Evolutionary conservation across 2,888 invertebrate genomes (phyloP).

Genomic region (Apantesis nais): DNA sequence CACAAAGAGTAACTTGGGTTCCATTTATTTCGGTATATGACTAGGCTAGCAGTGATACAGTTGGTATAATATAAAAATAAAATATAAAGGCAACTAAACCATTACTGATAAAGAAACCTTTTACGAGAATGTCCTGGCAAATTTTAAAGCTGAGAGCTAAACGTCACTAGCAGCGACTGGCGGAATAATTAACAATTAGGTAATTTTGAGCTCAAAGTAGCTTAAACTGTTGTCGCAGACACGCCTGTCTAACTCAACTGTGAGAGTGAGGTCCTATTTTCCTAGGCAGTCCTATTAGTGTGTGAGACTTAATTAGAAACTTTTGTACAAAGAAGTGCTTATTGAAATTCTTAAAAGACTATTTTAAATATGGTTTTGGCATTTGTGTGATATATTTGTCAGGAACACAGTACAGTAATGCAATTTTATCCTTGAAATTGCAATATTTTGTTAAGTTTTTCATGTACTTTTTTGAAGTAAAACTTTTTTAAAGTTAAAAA

Average conservation of each 20-base stretch:
- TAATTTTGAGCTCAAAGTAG: conserved; percentile 54
- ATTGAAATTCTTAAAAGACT: not conserved
- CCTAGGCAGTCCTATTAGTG: not conserved
- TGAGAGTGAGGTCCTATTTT: conserved; percentile 4
- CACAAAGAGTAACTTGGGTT: not conserved
- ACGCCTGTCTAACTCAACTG: conserved; percentile 33
- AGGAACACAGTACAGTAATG: too few species aligned
- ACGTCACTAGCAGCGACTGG: conserved; percentile 35
- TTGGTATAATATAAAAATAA: not conserved
- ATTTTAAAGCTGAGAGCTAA: conserved; percentile 32
- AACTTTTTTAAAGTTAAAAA: too few species aligned
- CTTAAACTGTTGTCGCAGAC: conserved; percentile 50
- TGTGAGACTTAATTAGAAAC: not conserved
- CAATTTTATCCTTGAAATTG: too few species aligned
- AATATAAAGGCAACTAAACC: conserved; percentile 7
- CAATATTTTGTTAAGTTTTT: too few species aligned
- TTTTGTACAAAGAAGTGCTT: not conserved
- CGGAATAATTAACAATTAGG: conserved; percentile 62
- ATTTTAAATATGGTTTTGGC: not conserved
- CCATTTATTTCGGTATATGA: too few species aligned
- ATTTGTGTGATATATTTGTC: not conserved
- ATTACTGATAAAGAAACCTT: conserved; percentile 23
- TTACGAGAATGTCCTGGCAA: conserved; percentile 34
- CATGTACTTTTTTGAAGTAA: too few species aligned
- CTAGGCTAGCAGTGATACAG: not conserved